Evolutionary conservation across 2,797 vertebrate genomes (phyloP).

Genomic region (Pantherophis alleghaniensis): DNA sequence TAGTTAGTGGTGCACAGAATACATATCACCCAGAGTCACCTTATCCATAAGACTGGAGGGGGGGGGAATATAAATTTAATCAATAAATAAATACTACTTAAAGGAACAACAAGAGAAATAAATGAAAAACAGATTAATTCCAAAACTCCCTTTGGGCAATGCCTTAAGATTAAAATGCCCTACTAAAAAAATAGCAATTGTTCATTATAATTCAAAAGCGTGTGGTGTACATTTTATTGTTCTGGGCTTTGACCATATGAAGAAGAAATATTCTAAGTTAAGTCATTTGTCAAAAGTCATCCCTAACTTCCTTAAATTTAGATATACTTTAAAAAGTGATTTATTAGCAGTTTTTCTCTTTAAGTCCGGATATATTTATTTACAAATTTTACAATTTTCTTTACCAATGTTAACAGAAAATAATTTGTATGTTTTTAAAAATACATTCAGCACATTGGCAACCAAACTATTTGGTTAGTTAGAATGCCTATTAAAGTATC

Average conservation of each 20-base stretch:
- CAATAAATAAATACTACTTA: background rate
- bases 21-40: background rate
- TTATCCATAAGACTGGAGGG: background rate
- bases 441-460: background rate
- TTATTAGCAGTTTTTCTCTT: conserved; percentile 57
- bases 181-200: background rate
- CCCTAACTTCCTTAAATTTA: background rate
- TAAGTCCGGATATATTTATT: conserved; percentile 40
- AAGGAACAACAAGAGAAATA: background rate
- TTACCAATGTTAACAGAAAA: conserved; percentile 16
- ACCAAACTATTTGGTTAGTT: background rate
- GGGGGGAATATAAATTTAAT: background rate
- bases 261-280: background rate
- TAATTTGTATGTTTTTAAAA: background rate
- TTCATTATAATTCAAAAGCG: background rate
- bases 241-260: background rate
- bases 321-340: conserved; percentile 11
- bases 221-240: background rate
- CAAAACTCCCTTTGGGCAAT: background rate
- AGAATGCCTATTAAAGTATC: background rate
- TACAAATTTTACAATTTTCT: conserved; percentile 34
- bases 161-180: background rate
- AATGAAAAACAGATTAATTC: background rate
- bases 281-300: background rate
- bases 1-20: background rate